These are phyloP conservation scores for Dromius quadrimaculatus DNA, from an alignment of 2,888 invertebrate genomes.

Conservation along the genomic window DNA sequence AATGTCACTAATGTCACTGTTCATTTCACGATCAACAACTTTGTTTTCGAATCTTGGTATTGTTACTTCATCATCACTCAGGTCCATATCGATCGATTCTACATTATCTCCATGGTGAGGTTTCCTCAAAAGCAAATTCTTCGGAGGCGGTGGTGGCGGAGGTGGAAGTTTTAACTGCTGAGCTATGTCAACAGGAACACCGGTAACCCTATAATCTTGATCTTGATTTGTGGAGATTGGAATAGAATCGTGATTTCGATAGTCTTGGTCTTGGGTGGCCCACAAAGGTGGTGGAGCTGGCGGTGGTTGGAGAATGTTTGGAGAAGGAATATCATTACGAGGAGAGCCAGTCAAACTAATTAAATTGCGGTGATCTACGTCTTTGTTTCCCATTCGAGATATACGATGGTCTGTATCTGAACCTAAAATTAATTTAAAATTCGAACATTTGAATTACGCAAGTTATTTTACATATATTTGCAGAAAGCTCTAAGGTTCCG, in stretches of 20 bases:
- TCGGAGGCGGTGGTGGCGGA: conserved; percentile 69
- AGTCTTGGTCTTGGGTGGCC: conserved; percentile 64
- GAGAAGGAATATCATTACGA: conserved; percentile 56
- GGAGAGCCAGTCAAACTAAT: conserved; percentile 86
- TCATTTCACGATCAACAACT: conserved; percentile 37
- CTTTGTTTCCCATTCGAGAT: conserved; percentile 65
- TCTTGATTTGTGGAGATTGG: conserved; percentile 57
- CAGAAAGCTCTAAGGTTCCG: not conserved
- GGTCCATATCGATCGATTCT: conserved; percentile 87
- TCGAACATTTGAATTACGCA: not conserved
- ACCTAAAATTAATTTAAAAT: conserved; percentile 13
- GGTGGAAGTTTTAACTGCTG: conserved; percentile 63
- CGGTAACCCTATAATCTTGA: conserved; percentile 62
- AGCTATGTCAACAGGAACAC: conserved; percentile 58
- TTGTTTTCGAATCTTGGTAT: conserved; percentile 5
- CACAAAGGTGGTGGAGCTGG: conserved; percentile 60
- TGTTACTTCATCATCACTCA: conserved; percentile 80
- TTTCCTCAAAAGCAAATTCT: conserved; percentile 36
- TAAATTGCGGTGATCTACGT: conserved; percentile 86
- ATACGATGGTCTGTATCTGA: conserved; percentile 59
- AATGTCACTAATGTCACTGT: not conserved
- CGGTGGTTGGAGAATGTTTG: conserved; percentile 51
- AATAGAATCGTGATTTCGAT: not conserved
- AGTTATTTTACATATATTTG: not conserved
- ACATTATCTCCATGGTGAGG: conserved; percentile 73